A percentile compares a stretch with the other conserved stretches of the same genome.
These are phyloP conservation scores for Aleiodes sp. DNA, from an alignment of 1,140 invertebrate genomes.

Conservation along the genomic window DNA sequence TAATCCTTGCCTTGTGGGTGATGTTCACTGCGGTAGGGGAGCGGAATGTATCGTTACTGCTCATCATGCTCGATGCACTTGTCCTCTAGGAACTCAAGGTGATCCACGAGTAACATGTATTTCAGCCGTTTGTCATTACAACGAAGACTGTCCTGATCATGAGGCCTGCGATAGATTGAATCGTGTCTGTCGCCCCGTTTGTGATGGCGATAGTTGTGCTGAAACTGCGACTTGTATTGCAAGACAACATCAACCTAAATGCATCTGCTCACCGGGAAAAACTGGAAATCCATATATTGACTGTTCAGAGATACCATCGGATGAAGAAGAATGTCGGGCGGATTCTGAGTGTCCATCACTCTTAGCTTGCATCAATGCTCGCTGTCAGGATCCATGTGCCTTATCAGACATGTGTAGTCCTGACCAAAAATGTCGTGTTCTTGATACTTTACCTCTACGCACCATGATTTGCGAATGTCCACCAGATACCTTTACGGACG, in stretches of 20 bases:
- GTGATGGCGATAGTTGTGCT: constrained; percentile 80
- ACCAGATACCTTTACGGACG: constrained; percentile 73
- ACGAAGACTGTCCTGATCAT: constrained; percentile 87
- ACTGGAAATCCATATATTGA: constrained; percentile 82
- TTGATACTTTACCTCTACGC: constrained; percentile 80
- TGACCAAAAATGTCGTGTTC: constrained; percentile 80
- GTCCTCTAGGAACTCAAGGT: constrained; percentile 85
- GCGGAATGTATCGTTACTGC: constrained; percentile 79
- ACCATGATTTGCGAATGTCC: constrained; percentile 86
- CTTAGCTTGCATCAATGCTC: constrained; percentile 79
- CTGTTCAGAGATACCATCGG: constrained; percentile 64
- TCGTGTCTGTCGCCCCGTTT: constrained; percentile 83
- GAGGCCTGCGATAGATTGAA: constrained; percentile 88
- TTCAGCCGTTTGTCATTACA: constrained; percentile 84
- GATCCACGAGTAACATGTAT: constrained; percentile 84
- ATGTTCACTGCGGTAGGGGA: constrained; percentile 77
- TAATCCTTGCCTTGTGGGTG: constrained; percentile 76
- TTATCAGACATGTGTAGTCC: constrained; percentile 74
- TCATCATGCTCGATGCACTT: constrained; percentile 83
- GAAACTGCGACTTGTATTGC: constrained; percentile 78
- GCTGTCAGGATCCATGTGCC: constrained; percentile 81
- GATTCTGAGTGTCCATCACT: constrained; percentile 80
- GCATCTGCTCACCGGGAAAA: constrained; percentile 78
- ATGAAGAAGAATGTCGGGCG: constrained; percentile 72
- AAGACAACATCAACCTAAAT: constrained; percentile 79